A percentile compares a stretch with the other conserved stretches of the same genome.
Conservation (phyloP, 2,797 vertebrate genomes). For the Paratrypauchen microcephalus region DNA sequence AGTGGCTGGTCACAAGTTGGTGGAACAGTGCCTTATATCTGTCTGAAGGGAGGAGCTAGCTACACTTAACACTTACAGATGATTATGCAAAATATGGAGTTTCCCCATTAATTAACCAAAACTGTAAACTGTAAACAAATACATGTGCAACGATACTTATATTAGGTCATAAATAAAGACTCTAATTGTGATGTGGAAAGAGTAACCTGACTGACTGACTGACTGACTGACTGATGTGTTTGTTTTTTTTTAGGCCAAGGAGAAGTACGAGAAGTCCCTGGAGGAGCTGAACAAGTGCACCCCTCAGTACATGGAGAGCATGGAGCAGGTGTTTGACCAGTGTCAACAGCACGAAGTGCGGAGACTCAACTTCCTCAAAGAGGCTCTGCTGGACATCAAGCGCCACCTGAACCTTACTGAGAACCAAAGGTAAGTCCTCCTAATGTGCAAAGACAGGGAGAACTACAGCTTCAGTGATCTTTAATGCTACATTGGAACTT, state of each 20-base stretch:
- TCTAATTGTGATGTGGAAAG: background rate
- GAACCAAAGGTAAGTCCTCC: slow-evolving; percentile 84
- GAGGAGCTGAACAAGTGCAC: slow-evolving; percentile 92
- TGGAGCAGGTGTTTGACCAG: slow-evolving; percentile 97
- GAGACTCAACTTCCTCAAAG: slow-evolving; percentile 93
- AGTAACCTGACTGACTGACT: background rate
- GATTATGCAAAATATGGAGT: too few relatives aligned
- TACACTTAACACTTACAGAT: too few relatives aligned
- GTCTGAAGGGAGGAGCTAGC: too few relatives aligned
- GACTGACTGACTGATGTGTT: background rate
- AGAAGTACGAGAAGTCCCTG: slow-evolving; percentile 95
- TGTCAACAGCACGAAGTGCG: slow-evolving; percentile 98
- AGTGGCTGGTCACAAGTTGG: too few relatives aligned
- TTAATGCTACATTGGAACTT: background rate
- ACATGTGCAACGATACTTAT: too few relatives aligned
- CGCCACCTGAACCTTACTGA: slow-evolving; percentile 94
- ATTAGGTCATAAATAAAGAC: background rate
- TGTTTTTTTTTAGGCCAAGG: slow-evolving; percentile 86
- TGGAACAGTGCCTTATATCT: too few relatives aligned
- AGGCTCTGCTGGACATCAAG: slow-evolving; percentile 94
- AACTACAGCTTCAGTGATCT: background rate
- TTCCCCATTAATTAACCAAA: too few relatives aligned
- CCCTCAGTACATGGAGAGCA: slow-evolving; percentile 92
- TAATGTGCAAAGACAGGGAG: background rate
- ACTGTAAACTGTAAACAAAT: too few relatives aligned